These are phyloP conservation scores for Neodiprion pinetum DNA, from an alignment of 1,140 invertebrate genomes.

Conservation along the genomic window DNA sequence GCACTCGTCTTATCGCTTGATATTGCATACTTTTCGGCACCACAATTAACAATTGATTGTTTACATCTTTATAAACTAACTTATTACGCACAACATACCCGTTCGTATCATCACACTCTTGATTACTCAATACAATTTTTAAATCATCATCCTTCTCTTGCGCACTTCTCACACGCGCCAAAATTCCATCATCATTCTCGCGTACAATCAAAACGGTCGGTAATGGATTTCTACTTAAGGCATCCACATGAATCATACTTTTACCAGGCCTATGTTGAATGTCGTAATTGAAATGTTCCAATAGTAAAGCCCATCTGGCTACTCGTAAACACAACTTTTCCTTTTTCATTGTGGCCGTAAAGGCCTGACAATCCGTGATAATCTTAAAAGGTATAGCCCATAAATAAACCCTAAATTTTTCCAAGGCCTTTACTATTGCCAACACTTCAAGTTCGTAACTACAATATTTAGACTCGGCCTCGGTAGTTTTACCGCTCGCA, in stretches of 20 bases:
- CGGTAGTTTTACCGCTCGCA: conserved; percentile 26
- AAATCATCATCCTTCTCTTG: conserved; percentile 8
- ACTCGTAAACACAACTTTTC: conserved; percentile 39
- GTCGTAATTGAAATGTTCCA: conserved; percentile 41
- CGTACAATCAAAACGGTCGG: background rate
- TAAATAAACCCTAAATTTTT: conserved; percentile 54
- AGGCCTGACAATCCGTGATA: conserved; percentile 46
- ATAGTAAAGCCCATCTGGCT: conserved; percentile 44
- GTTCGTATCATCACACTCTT: background rate
- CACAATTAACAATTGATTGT: conserved; percentile 19
- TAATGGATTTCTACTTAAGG: conserved; percentile 38
- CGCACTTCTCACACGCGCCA: background rate
- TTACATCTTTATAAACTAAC: conserved; percentile 17
- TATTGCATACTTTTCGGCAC: conserved; percentile 10
- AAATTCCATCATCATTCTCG: conserved; percentile 2
- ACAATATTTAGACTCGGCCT: conserved; percentile 49
- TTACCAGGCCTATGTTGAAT: conserved; percentile 34
- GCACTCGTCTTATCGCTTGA: conserved; percentile 1
- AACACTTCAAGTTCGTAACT: conserved; percentile 58
- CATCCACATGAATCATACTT: conserved; percentile 43
- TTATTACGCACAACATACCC: conserved; percentile 9
- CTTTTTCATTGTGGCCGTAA: conserved; percentile 39
- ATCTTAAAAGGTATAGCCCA: conserved; percentile 38
- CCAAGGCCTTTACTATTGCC: conserved; percentile 56
- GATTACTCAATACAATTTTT: background rate